A percentile compares a stretch with the other conserved stretches of the same genome.
Conservation (phyloP, 2,113 vertebrate genomes). For the Serilophus lunatus region DNA sequence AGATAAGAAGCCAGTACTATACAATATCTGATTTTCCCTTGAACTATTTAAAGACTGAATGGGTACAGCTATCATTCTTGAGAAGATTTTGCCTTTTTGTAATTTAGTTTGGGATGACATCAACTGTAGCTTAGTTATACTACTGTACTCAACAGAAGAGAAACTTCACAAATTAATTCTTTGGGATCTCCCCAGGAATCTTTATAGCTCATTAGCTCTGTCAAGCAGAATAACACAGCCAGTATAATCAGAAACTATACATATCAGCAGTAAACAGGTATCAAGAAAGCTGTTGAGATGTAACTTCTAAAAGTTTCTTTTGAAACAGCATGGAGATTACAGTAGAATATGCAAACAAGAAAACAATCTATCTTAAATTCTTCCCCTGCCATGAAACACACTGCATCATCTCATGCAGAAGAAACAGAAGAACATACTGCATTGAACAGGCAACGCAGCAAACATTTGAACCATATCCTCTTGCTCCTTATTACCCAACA, state of each 20-base stretch:
- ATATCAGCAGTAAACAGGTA: not conserved
- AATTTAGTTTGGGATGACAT: not conserved
- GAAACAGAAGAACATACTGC: not conserved
- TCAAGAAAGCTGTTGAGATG: not conserved
- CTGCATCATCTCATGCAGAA: not conserved
- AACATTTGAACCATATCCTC: not conserved
- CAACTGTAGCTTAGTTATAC: not conserved
- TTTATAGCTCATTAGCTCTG: not conserved
- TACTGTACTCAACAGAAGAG: not conserved
- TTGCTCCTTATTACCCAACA: not conserved
- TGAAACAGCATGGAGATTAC: not conserved
- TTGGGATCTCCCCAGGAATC: not conserved
- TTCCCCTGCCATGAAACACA: not conserved
- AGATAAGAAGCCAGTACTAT: constrained; percentile 18
- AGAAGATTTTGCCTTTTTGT: not conserved
- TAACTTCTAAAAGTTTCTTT: not conserved
- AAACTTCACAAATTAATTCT: not conserved
- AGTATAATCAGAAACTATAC: not conserved
- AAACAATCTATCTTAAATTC: not conserved
- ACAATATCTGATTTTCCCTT: constrained; percentile 15
- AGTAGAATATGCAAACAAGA: not conserved
- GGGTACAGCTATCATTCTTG: not conserved
- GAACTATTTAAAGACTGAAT: constrained; percentile 13
- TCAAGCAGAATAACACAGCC: not conserved
- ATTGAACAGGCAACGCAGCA: not conserved